These are phyloP conservation scores for Chiloscyllium punctatum DNA, from an alignment of 2,797 vertebrate genomes.

Conservation along the genomic window DNA sequence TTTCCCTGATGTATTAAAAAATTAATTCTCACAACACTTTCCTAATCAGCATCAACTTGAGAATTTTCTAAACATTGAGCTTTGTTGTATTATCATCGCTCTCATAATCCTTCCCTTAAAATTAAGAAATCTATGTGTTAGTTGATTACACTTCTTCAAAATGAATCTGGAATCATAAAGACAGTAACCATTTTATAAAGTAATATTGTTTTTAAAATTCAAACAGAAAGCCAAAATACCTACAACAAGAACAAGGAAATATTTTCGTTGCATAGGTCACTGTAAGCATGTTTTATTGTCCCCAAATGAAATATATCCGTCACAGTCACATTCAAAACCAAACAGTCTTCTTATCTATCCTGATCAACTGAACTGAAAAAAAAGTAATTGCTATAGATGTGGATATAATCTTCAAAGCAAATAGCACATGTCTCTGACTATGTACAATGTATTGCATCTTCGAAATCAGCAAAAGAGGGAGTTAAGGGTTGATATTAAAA, in stretches of 20 bases:
- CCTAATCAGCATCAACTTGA: not conserved
- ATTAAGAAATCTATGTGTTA: not conserved
- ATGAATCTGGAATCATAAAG: not conserved
- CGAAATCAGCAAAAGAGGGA: not conserved
- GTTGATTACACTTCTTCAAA: not conserved
- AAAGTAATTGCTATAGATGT: not conserved
- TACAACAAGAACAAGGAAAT: not conserved
- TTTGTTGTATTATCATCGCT: not conserved
- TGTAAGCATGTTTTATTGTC: not conserved
- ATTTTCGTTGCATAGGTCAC: not conserved
- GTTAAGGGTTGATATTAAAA: not conserved
- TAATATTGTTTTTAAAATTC: not conserved
- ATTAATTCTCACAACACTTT: not conserved
- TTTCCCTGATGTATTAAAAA: not conserved
- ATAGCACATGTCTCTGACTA: not conserved
- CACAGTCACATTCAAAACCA: conserved; percentile 6
- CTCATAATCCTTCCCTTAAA: not conserved
- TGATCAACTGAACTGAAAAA: not conserved
- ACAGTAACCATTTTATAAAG: not conserved
- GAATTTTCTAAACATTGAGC: not conserved
- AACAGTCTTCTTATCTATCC: not conserved
- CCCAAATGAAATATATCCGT: not conserved
- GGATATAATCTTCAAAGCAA: not conserved
- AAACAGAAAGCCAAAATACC: conserved; percentile 3
- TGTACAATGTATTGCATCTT: not conserved